A percentile compares a stretch with the other conserved stretches of the same genome.
Conservation (phyloP, 1,140 invertebrate genomes). For the Pachypeltis micranthus region DNA sequence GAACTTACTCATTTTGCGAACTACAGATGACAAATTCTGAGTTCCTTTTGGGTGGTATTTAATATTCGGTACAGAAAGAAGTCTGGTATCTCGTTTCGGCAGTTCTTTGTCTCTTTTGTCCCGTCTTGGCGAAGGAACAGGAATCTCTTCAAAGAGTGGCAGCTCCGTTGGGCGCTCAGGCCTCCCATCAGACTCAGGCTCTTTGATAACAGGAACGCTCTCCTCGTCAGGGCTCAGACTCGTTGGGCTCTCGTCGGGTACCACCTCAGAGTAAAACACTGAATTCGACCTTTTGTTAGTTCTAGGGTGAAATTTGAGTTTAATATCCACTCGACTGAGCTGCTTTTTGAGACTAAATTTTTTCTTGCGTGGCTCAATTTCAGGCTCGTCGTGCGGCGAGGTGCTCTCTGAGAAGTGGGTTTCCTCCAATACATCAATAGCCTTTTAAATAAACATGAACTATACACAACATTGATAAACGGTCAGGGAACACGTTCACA, state of each 20-base stretch:
- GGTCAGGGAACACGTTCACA: too few species aligned
- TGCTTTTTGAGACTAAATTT: constrained; percentile 56
- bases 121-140: constrained; percentile 39
- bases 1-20: constrained; percentile 75
- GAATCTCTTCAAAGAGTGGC: constrained; percentile 45
- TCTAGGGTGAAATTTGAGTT: constrained; percentile 42
- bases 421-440: constrained; percentile 18
- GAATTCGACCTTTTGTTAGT: constrained; percentile 18
- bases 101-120: constrained; percentile 43
- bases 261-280: constrained; percentile 15
- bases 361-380: constrained; percentile 12
- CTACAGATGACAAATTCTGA: constrained; percentile 40
- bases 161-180: constrained; percentile 45
- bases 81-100: constrained; percentile 48
- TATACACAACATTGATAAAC: constrained; percentile 6
- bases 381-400: constrained; percentile 15
- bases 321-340: constrained; percentile 65
- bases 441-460: constrained; percentile 18
- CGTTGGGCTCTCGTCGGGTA: constrained; percentile 14
- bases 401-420: constrained; percentile 14
- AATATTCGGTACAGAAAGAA: constrained; percentile 64
- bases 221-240: constrained; percentile 24
- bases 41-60: constrained; percentile 44
- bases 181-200: constrained; percentile 16
- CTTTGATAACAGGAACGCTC: constrained; percentile 19